Percentiles rank a stretch among this genome's conserved stretches.
Evolutionary conservation across 2,888 invertebrate genomes (phyloP).

Genomic region (Andrena bicolor): DNA sequence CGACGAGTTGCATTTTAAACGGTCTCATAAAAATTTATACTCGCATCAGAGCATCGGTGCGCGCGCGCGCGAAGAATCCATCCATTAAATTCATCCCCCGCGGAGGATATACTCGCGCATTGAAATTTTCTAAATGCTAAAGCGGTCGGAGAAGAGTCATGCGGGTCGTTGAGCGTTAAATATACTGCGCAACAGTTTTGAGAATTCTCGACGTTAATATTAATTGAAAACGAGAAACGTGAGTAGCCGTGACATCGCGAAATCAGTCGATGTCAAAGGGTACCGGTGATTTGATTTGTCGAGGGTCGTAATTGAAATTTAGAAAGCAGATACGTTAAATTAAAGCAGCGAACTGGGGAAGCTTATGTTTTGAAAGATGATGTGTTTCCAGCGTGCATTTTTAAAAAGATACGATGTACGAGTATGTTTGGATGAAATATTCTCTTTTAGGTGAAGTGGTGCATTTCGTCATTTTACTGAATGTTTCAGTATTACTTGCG

Average conservation of each 20-base stretch:
- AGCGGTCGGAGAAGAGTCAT: slow-evolving; percentile 1
- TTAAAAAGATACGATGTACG: too few species aligned
- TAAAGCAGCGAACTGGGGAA: too few species aligned
- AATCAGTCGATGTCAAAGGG: not conserved
- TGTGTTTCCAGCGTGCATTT: too few species aligned
- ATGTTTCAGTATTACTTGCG: too few species aligned
- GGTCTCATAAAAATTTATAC: slow-evolving; percentile 36
- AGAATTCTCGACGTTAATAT: not conserved
- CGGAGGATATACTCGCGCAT: not conserved
- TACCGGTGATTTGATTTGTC: too few species aligned
- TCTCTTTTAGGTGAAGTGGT: too few species aligned
- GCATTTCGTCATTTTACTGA: too few species aligned
- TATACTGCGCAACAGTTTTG: not conserved
- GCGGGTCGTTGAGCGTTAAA: not conserved
- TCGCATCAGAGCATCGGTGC: not conserved
- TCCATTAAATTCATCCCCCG: slow-evolving; percentile 17
- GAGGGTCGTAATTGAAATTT: too few species aligned
- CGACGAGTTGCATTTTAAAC: slow-evolving; percentile 26
- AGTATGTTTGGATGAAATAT: too few species aligned
- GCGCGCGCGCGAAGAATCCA: slow-evolving; percentile 10
- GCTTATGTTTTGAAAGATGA: too few species aligned
- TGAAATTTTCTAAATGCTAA: slow-evolving; percentile 20
- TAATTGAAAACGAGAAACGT: not conserved
- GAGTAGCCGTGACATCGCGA: not conserved
- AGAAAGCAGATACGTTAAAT: too few species aligned